A percentile compares a stretch with the other conserved stretches of the same genome.
Conservation (phyloP, 35 echinoderm and acorn worm genomes). For the Eucidaris tribuloides region DNA sequence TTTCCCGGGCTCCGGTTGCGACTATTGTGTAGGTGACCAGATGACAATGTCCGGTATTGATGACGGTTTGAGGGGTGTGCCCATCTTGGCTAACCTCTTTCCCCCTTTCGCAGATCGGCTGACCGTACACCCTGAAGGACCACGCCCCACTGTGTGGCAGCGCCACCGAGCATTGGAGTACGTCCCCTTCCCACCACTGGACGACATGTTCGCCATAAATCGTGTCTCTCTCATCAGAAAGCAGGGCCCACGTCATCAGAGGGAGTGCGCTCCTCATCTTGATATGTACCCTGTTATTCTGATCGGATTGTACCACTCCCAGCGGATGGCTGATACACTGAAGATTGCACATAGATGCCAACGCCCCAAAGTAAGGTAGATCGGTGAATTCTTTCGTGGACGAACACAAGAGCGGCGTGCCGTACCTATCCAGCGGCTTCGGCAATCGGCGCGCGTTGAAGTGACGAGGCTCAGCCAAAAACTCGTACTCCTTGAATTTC, state of each 20-base stretch:
- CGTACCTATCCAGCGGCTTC: background rate
- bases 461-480: constrained; percentile 10
- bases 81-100: background rate
- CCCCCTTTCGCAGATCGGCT: background rate
- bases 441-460: background rate
- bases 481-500: constrained; percentile 13
- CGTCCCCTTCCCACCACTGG: constrained; percentile 7
- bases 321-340: background rate
- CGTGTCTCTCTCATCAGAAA: background rate
- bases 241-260: background rate
- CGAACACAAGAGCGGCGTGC: background rate
- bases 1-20: background rate
- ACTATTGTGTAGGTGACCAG: background rate
- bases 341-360: background rate
- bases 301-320: background rate
- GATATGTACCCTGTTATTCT: background rate
- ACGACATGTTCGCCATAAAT: constrained; percentile 5
- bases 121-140: background rate
- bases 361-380: background rate
- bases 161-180: background rate
- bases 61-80: background rate
- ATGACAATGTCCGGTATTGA: constrained; percentile 15
- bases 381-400: background rate
- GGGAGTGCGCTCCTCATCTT: background rate
- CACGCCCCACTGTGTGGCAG: background rate